Base-by-base conservation (phyloP, 2,113 vertebrate species). In the Rhea pennata region DNA sequence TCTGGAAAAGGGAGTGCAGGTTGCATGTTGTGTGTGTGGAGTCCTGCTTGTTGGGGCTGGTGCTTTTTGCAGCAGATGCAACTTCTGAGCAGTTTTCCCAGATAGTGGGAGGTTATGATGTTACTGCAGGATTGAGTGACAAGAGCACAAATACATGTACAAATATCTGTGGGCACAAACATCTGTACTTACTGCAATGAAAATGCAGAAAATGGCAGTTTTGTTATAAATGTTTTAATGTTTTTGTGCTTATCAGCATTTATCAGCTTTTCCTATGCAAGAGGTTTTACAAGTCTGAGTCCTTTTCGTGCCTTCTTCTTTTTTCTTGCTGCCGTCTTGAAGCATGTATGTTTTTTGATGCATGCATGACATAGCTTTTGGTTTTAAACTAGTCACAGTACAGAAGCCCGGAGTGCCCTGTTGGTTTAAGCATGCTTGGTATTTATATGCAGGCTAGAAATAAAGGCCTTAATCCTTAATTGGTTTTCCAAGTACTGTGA, bases 361-460 rank as follows among this genome's bases (percentile, higher is more conserved):
- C 3, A 0, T 54, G 56, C 4, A 1, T 10, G n/a, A 26, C 46
- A 53, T 0, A 2, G 72, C 77, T 76, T 66, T 85, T 74, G 77
- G 61, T 31, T 90, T 93, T 69, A 61, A 80, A 70, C 27, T 75
- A 36, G 67, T 81, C 66, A 54, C 58, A 73, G 75, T 46, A 39
- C 39, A 70, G 79, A 74, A 65, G 40, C 23, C 61, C 64, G n/a
- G 54, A 61, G 19, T 0, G 2, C 31, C 56, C n/a, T 85, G 16
- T 74, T 87, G 66, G n/a, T 85, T 78, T 92, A 46, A 82, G 71
- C 51, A 15, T 9, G n/a, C 39, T 56, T 50, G 26, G 44, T 91
- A 53, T 93, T 94, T 90, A 39, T 93, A 50, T 58, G 67, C 48
- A 81, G 80, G 24, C 54, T 88, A 72, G 76, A 90, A 96, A 67